Evolutionary conservation across 2,113 vertebrate species (phyloP), one percentile per base, ranked within the genome.

Genomic region (Litocranius walleri): DNA sequence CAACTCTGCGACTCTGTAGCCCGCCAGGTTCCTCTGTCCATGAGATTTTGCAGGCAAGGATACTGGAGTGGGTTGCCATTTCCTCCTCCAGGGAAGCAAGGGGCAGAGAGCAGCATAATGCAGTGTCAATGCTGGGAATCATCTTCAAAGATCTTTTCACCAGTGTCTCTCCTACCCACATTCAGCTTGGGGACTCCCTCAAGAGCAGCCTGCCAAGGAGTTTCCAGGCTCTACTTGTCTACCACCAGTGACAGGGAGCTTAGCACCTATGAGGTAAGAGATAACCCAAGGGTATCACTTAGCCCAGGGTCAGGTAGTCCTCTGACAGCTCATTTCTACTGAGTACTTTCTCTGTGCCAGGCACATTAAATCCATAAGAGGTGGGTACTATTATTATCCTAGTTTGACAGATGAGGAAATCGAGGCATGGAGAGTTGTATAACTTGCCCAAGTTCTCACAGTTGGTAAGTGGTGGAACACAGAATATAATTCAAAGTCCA

Each of bases 211-310:
- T 71, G 94, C 43, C 61, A 48, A 89, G 29, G 90, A 40, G 15
- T 40, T 67, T 50, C 43, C 21, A 50, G 61, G 57, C 56, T 87
- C 89, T 95, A 43, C 67, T 88, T 91, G 78, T 19, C 93, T 50
- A 29, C 83, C 21, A 1, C 43, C 16, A 59, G 90, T 36, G 86
- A 36, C 25, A 19, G 67, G 74, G 90, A 91, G 61, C 67, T 86
- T 91, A 64, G 62, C 29, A 81, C 17, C 82, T 67, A 67, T 15
- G 86, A 91, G 86, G 17, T 43, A 64, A 36, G 40, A 30, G 19
- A 40, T 77, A 45, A 88, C 36, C 78, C 30, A 50, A 88, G 59
- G 62, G 86, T 87, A 77, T 71, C 81, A 48, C 25, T 91, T 57
- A 88, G 80, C 82, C 10, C 10, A 40, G n/a, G n/a, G 40, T 74